Conservation (phyloP, 2,888 invertebrate genomes). For the Onthophagus sagittarius region DNA sequence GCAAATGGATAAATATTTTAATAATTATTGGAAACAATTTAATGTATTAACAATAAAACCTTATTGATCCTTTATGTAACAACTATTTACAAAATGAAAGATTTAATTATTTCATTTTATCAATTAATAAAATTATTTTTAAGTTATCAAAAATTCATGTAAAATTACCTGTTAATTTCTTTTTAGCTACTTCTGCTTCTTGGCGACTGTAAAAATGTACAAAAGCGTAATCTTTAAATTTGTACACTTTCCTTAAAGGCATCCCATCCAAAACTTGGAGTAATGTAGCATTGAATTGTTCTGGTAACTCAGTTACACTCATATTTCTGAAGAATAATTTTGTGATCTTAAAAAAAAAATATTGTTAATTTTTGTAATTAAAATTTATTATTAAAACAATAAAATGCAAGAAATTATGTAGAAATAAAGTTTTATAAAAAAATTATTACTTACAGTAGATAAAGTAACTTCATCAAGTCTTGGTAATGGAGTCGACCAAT, state of each 20-base stretch:
- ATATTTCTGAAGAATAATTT: slow-evolving; percentile 72
- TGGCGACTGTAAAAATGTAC: slow-evolving; percentile 53
- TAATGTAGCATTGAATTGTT: slow-evolving; percentile 46
- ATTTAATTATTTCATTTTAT: too few species aligned
- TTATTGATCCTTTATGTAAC: too few species aligned
- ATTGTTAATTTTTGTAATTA: too few species aligned
- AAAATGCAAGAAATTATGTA: background rate
- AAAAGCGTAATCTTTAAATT: slow-evolving; percentile 57
- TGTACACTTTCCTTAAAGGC: slow-evolving; percentile 49
- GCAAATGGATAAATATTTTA: background rate
- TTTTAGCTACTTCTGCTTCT: slow-evolving; percentile 47
- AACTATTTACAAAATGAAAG: too few species aligned
- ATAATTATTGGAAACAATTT: background rate
- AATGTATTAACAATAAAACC: too few species aligned
- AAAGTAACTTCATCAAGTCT: slow-evolving; percentile 69
- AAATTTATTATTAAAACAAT: background rate
- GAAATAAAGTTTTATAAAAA: background rate
- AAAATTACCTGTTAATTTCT: slow-evolving; percentile 38
- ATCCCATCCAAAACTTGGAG: slow-evolving; percentile 2
- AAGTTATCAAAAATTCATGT: background rate
- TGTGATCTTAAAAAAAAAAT: slow-evolving; percentile 53
- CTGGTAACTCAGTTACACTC: slow-evolving; percentile 53
- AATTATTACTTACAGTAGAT: slow-evolving; percentile 52
- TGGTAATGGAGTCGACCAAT: slow-evolving; percentile 85
- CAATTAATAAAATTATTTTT: background rate